phyloP scores from a whole-genome alignment of 92 coral and sea anemone genomes.

The Siderastrea siderea region DNA sequence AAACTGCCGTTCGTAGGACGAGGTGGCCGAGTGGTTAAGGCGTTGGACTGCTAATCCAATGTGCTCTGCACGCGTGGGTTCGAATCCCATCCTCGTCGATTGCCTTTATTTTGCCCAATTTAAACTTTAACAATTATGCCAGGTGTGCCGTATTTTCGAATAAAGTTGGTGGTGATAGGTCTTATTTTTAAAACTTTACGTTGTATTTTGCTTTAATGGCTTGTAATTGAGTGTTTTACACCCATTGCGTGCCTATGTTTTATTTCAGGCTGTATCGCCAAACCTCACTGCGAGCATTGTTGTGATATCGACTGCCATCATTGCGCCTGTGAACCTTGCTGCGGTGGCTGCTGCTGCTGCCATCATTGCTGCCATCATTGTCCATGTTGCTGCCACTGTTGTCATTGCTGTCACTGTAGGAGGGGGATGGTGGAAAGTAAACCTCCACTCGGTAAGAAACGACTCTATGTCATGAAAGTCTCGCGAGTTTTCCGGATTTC shows the following conservation, averaged over 20 bases:
- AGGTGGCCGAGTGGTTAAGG: conserved; percentile 98
- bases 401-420: conserved; percentile 51
- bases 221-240: neutral
- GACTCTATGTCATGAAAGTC: no score
- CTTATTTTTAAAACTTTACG: no score
- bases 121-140: no score
- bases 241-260: conserved; percentile 3
- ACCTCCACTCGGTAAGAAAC: conserved; percentile 25
- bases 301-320: conserved; percentile 48
- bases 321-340: conserved; percentile 49
- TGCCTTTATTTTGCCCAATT: no score
- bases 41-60: conserved; percentile 96
- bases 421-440: conserved; percentile 23
- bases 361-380: conserved; percentile 55
- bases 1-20: conserved; percentile 30
- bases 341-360: conserved; percentile 47
- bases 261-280: conserved; percentile 20
- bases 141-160: no score
- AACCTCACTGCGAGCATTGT: conserved; percentile 47
- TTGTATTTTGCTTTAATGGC: no score
- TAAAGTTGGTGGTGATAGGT: neutral
- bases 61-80: conserved; percentile 97
- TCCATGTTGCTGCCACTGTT: conserved; percentile 25
- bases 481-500: no score
- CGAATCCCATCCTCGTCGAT: conserved; percentile 79